Evolutionary conservation across 2,797 vertebrate genomes (phyloP).

Genomic region (Eurystomus glaucurus): DNA sequence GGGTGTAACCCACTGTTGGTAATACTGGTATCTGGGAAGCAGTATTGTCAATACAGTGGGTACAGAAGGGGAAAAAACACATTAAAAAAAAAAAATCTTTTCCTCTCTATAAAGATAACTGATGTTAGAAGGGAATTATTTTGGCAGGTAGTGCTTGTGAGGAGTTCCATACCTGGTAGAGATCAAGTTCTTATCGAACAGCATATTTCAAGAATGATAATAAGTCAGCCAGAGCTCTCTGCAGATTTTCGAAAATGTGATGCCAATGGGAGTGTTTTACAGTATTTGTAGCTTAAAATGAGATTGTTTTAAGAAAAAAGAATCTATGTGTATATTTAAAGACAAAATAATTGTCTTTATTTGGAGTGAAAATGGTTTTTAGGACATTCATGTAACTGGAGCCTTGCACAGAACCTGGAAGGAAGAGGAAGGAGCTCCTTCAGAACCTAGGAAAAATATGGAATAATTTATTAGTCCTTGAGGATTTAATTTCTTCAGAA

Average conservation of each 20-base stretch:
- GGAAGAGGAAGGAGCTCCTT: neutral
- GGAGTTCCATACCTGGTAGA: slow-evolving; percentile 8
- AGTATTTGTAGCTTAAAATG: neutral
- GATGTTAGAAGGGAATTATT: neutral
- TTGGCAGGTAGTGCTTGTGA: slow-evolving; percentile 34
- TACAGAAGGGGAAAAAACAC: neutral
- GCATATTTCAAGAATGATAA: neutral
- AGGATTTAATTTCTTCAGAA: slow-evolving; percentile 13
- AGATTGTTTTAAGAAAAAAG: neutral
- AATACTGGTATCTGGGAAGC: neutral
- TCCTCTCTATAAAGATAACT: neutral
- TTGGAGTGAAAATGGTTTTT: neutral
- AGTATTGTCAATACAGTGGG: neutral
- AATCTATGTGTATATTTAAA: neutral
- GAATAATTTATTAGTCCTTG: neutral
- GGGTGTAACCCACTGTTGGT: neutral
- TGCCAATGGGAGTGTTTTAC: neutral
- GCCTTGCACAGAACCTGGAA: neutral
- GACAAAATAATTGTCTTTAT: neutral
- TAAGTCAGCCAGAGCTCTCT: neutral
- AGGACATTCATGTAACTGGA: neutral
- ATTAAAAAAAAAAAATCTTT: neutral
- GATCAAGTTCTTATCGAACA: neutral
- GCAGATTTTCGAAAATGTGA: neutral
- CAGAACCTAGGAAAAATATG: neutral